phyloP scores from a whole-genome alignment of 2,888 invertebrate genomes.

The Pyrochroa serraticornis region DNA sequence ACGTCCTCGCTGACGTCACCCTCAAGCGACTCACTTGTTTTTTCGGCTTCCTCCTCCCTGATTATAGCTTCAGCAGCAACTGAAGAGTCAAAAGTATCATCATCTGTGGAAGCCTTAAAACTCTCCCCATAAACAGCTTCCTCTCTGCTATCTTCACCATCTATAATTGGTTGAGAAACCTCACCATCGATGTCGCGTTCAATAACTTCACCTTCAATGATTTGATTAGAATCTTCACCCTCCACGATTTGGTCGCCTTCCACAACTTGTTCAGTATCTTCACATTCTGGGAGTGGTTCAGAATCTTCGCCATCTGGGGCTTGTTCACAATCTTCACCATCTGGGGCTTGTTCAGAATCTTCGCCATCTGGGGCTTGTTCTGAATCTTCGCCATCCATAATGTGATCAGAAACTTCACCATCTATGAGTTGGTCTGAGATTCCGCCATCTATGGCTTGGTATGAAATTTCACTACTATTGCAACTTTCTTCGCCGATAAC shows the following conservation, averaged over 20 bases:
- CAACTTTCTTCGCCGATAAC: too few relatives aligned
- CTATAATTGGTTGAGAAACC: too few relatives aligned
- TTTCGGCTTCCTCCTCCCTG: background rate
- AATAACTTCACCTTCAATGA: background rate
- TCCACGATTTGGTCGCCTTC: background rate
- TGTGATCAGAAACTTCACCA: too few relatives aligned
- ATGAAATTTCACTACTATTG: too few relatives aligned
- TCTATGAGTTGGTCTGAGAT: too few relatives aligned
- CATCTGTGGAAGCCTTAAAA: background rate
- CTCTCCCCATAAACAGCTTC: background rate
- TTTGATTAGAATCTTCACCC: background rate
- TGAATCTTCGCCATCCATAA: too few relatives aligned
- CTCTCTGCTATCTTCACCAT: too few relatives aligned
- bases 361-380: background rate
- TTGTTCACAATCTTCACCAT: background rate
- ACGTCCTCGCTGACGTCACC: background rate
- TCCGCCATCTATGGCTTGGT: too few relatives aligned
- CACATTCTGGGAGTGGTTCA: too few relatives aligned
- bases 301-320: too few relatives aligned
- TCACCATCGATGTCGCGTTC: background rate
- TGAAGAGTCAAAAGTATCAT: background rate
- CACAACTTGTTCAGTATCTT: background rate
- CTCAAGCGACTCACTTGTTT: slow-evolving; percentile 9
- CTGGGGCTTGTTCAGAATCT: too few relatives aligned
- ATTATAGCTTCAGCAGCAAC: background rate